Base-by-base conservation (phyloP, 1,140 invertebrate genomes). In the Platyura marginata region DNA sequence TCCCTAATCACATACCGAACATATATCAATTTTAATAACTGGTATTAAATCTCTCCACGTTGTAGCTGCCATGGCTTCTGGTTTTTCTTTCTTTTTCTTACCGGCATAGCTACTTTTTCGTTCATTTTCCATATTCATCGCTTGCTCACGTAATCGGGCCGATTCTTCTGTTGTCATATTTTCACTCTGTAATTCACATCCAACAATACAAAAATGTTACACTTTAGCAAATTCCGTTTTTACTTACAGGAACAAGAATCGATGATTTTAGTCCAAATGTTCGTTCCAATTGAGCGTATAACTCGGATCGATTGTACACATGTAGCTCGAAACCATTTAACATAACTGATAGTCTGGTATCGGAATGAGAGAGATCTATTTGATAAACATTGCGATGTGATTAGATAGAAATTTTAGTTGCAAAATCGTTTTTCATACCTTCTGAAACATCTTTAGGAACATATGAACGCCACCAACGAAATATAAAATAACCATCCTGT, bases 401-500 rank as follows among this genome's bases (percentile, higher is more conserved):
- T n/a, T 91, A 67, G 40, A 68, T 64, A 51, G 43, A 48, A 41
- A 10, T 43, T 43, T 18, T 9, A 44, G 4, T 37, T 33, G 5
- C 4, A 43, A 40, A 37, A 16, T 43, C 23, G 44, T 53, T 61
- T 90, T 87, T 88, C n/a, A n/a, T n/a, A n/a, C n/a, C n/a, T 79
- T 93, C 88, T 44, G 84, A 85, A 34, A 93, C 83, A 74, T 92
- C 84, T 69, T 92, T 93, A 35, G 86, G 86, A 46, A 92, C 80
- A 63, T 95, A 95, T 37, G 85, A 82, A 48, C 84, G 71, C 92
- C 92, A 97, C 87, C 91, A 97, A 46, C 90, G 72, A 66, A 98
- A 96, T 66, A 95, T 93, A 41, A 94, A 69, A 73, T 90, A 97
- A 5, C 93, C 95, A 73, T 98, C 93, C 66, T 97, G 91, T 46